Base-by-base conservation (phyloP, 64 coral and sea anemone genomes). In the Cladopsammia gracilis region DNA sequence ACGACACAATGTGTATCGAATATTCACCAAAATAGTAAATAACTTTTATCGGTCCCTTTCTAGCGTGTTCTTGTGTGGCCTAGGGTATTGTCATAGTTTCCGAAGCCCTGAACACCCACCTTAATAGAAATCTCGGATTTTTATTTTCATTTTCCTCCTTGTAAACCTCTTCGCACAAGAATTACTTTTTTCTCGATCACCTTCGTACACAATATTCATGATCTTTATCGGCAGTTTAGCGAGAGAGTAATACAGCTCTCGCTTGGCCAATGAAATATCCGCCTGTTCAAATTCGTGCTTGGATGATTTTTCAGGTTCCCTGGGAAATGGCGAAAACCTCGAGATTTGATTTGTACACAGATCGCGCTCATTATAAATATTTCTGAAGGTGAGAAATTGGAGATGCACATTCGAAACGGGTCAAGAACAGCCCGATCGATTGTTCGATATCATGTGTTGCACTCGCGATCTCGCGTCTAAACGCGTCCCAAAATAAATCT, bases 161-260 rank as follows among this genome's bases (percentile, higher is more conserved):
- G 46, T 9, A 13, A 82, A 67, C 80, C 60, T 4, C 62, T 71
- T 56, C 79, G 58, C 82, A 60, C 51, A 73, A 56, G 75, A 62
- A 86, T 86, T 50, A 93, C 74, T 82, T 64, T 86, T 93, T 93
- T 79, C 71, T n/a, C 83, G 75, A 76, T 86, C 74, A 50, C 82
- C 58, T 52, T 59, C 25, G 71, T 58, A 93, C 87, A 74, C 73
- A 93, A 93, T 87, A 93, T 93, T 93, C 77, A 93, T 87, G 73
- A 64, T 75, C 23, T 51, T 87, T 85, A 73, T 51, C 80, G 80
- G 80, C 62, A 68, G 80, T 84, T 66, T 67, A 68, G 80, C 3
- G 62, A 65, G n/a, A 77, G 87, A 87, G 91, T 93, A 78, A 93
- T 93, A 71, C 83, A 73, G 68, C 58, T 69, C 71, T 56, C 22